phyloP scores from a whole-genome alignment of 2,113 vertebrate genomes.

The Ceuthmochares aereus region DNA sequence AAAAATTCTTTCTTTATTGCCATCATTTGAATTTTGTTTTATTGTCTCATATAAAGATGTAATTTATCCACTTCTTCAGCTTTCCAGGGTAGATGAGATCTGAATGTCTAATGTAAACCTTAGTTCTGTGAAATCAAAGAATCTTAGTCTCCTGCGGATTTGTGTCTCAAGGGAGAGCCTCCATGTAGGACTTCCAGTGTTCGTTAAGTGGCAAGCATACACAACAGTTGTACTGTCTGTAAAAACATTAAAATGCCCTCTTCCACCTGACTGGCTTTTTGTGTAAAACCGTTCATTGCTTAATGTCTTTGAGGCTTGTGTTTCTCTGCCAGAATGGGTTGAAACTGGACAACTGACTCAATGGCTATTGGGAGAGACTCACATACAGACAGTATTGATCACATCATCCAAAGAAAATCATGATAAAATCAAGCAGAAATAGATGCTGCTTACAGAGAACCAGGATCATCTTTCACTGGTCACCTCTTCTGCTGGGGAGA shows the following conservation, averaged over 20 bases:
- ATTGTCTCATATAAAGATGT: not conserved
- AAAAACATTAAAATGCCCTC: not conserved
- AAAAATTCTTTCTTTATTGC: not conserved
- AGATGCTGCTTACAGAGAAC: not conserved
- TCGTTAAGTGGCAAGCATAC: not conserved
- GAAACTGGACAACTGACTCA: not conserved
- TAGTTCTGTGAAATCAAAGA: not conserved
- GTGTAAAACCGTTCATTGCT: not conserved
- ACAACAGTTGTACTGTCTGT: not conserved
- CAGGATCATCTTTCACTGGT: not conserved
- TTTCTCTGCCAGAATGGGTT: not conserved
- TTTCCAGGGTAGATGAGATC: not conserved
- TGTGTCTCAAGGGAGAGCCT: not conserved
- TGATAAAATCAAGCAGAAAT: not conserved
- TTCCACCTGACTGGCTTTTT: not conserved
- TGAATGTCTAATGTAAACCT: not conserved
- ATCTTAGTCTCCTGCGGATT: not conserved
- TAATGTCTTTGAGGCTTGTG: not conserved
- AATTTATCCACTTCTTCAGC: not conserved
- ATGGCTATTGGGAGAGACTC: not conserved
- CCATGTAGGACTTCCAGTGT: not conserved
- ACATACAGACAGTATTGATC: not conserved
- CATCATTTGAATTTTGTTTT: not conserved
- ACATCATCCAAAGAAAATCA: not conserved
- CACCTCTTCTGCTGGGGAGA: not conserved